phyloP scores from a whole-genome alignment of 1,140 invertebrate species.

The Zaprionus vittiger region DNA sequence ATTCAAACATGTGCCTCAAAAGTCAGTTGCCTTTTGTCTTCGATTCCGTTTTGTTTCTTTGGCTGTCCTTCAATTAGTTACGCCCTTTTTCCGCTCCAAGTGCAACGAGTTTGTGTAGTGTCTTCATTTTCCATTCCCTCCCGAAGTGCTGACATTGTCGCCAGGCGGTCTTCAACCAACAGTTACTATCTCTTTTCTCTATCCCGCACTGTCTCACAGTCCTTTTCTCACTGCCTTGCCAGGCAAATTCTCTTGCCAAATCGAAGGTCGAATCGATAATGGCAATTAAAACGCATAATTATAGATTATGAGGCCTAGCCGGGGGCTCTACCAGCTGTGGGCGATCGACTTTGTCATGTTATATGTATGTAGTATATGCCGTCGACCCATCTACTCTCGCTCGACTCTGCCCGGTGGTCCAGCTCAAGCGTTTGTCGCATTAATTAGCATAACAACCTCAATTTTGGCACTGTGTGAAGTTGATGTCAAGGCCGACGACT shows the following conservation, averaged over 20 bases:
- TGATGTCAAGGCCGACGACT: conserved; percentile 30
- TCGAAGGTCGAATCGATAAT: conserved; percentile 46
- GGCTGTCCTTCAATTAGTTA: conserved; percentile 19
- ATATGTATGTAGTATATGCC: not conserved
- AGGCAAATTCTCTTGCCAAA: not conserved
- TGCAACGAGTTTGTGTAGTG: not conserved
- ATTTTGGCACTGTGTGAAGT: conserved; percentile 85
- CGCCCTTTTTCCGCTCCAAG: not conserved
- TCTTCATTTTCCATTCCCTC: not conserved
- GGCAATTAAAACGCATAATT: conserved; percentile 58
- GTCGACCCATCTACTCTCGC: too few species aligned
- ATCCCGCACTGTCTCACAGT: not conserved
- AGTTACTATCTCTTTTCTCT: not conserved
- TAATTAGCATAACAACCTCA: conserved; percentile 85
- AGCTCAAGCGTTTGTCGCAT: conserved; percentile 57
- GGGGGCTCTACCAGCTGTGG: conserved; percentile 17
- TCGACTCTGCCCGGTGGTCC: conserved; percentile 9
- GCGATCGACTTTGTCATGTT: not conserved
- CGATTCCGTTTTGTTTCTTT: not conserved
- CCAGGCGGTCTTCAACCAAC: conserved; percentile 5
- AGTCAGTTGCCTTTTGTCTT: not conserved
- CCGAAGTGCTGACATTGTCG: conserved; percentile 31
- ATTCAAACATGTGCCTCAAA: not conserved
- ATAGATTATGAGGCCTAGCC: conserved; percentile 35
- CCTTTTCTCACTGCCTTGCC: not conserved